These are phyloP conservation scores for Hyla sarda DNA, from an alignment of 2,113 vertebrate species.

Conservation along the genomic window DNA sequence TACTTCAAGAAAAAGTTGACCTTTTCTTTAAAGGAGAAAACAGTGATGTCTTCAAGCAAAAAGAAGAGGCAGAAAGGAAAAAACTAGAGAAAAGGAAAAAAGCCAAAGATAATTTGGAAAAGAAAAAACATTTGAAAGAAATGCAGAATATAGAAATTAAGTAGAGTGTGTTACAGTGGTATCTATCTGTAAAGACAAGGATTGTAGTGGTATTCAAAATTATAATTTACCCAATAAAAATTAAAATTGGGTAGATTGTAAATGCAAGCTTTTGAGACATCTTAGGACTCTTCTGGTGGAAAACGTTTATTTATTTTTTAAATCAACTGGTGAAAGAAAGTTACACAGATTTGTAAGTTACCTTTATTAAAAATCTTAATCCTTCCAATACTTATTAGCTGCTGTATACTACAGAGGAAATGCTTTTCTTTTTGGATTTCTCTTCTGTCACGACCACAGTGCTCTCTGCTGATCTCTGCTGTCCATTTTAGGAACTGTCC, in stretches of 20 bases:
- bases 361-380: too few species aligned
- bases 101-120: slow-evolving; percentile 84
- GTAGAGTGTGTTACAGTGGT: slow-evolving; percentile 20
- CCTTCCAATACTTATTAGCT: too few species aligned
- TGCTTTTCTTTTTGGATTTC: too few species aligned
- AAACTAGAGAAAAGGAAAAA: slow-evolving; percentile 85
- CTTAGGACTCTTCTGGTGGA: not conserved
- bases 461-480: too few species aligned
- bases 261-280: not conserved
- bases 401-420: too few species aligned
- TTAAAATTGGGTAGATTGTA: not conserved
- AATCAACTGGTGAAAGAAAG: too few species aligned
- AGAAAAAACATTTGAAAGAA: slow-evolving; percentile 84
- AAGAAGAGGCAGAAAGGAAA: slow-evolving; percentile 75
- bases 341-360: too few species aligned
- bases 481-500: too few species aligned
- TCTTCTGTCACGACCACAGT: too few species aligned
- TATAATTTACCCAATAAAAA: too few species aligned
- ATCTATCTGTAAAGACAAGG: not conserved
- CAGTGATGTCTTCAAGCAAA: slow-evolving; percentile 79
- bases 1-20: slow-evolving; percentile 89
- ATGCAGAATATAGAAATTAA: slow-evolving; percentile 64
- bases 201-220: too few species aligned
- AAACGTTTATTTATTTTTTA: too few species aligned
- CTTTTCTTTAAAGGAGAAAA: slow-evolving; percentile 82